Conservation (phyloP, 2,113 vertebrate species). For the Campylomormyrus tamandua region DNA sequence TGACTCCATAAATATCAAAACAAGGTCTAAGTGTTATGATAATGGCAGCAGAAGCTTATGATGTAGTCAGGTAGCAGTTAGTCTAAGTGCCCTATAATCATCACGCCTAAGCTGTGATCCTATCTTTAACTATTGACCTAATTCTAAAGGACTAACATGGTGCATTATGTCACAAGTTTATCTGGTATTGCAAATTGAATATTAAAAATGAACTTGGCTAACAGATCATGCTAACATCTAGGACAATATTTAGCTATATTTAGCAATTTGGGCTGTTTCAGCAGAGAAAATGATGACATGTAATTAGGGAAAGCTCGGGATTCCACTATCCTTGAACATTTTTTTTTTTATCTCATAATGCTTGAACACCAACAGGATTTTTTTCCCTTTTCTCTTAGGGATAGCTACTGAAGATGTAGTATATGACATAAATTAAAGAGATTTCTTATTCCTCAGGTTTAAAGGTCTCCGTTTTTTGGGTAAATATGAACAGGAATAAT, state of each 20-base stretch:
- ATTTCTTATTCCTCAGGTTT: background rate
- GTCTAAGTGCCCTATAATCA: background rate
- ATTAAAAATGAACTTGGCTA: background rate
- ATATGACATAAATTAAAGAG: constrained; percentile 25
- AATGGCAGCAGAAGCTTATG: background rate
- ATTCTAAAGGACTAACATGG: background rate
- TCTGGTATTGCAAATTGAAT: background rate
- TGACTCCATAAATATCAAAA: constrained; percentile 3
- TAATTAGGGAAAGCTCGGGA: constrained; percentile 25
- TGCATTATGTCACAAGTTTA: background rate
- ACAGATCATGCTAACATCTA: background rate
- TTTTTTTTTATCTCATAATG: constrained; percentile 37
- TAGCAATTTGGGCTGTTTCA: background rate
- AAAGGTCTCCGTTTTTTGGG: background rate
- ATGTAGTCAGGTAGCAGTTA: background rate
- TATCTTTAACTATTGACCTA: background rate
- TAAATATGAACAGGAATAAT: background rate
- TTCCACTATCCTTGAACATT: constrained; percentile 26
- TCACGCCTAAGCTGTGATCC: background rate
- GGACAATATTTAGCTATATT: background rate
- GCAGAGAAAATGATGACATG: constrained; percentile 4
- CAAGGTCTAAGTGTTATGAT: background rate
- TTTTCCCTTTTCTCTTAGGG: constrained; percentile 37
- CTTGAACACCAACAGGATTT: constrained; percentile 30
- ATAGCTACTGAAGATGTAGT: constrained; percentile 30